Evolutionary conservation across 35 echinoderm and acorn worm species (phyloP).

Genomic region (Acanthaster planci): DNA sequence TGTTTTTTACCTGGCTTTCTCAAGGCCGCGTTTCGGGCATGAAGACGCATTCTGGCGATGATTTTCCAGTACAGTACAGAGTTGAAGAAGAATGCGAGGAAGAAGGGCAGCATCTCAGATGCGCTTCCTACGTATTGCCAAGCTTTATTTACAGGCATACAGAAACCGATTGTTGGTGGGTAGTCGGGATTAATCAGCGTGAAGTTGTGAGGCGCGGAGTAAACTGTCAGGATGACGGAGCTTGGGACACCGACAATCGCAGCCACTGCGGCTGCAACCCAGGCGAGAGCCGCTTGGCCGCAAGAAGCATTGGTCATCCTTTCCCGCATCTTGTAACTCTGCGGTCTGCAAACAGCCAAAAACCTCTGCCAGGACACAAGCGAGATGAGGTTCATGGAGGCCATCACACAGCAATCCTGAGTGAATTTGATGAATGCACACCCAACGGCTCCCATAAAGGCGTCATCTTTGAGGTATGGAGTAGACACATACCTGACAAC

Average conservation of each 20-base stretch:
- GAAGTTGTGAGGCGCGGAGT: constrained; percentile 35
- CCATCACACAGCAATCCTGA: constrained; percentile 37
- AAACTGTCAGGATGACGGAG: not conserved
- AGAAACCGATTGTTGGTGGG: constrained; percentile 11
- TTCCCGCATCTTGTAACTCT: constrained; percentile 30
- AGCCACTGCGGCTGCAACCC: constrained; percentile 31
- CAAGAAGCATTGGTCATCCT: constrained; percentile 14
- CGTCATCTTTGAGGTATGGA: constrained; percentile 34
- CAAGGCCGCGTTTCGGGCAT: not conserved
- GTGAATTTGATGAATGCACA: constrained; percentile 25
- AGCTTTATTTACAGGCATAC: not conserved
- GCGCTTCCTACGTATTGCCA: not conserved
- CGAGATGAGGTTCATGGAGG: constrained; percentile 51
- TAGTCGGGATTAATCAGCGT: not conserved
- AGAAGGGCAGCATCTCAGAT: constrained; percentile 48
- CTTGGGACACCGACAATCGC: constrained; percentile 45
- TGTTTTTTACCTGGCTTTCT: not conserved
- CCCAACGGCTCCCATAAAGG: constrained; percentile 25
- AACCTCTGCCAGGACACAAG: constrained; percentile 65
- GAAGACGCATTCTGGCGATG: constrained; percentile 40
- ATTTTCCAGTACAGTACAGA: constrained; percentile 50
- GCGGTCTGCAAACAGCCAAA: constrained; percentile 68
- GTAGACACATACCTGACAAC: constrained; percentile 37
- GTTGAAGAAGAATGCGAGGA: constrained; percentile 35
- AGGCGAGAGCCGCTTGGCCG: constrained; percentile 4